Evolutionary conservation across 1,140 invertebrate genomes (phyloP), one percentile per base, ranked within the genome.

Genomic region (Fopius arisanus): DNA sequence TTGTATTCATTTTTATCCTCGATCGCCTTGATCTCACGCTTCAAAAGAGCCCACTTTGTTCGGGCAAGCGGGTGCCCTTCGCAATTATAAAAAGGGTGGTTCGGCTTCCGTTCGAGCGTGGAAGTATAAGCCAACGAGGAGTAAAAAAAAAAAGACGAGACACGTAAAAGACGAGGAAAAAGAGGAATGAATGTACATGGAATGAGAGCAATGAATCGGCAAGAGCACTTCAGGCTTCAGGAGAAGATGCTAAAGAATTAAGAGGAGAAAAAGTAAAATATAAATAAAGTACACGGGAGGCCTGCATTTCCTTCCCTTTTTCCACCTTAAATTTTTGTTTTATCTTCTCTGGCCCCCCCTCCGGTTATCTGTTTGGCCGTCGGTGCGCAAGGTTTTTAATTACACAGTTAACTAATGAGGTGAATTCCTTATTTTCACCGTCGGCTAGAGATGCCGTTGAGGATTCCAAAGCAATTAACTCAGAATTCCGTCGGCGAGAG

Each of bases 351-450:
- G 7, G 33, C 12, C 76, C 76, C 80, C 81, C 7, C 43, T 75
- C 81, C 82, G 78, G 81, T 86, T 86, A 84, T 83, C 81, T 83
- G 80, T 82, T 84, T 81, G 80, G 80, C 77, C 78, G 79, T 68
- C 68, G 28, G 72, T 68, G 82, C 81, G 79, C 82, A 81, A 76
- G 78, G 80, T 85, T 86, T 86, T 86, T 86, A 85, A 86, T 85
- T 85, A 83, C 83, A 79, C 77, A 78, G 81, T 80, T 81, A 83
- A 82, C 80, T 85, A 84, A 83, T 81, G 80, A 83, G 81, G 76
- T 75, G 78, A 82, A 85, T 85, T 85, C 80, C 78, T 84, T 82
- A 75, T 78, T 80, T 78, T 82, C 72, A 62, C 48, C 63, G 29
- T 14, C 70, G 75, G 77, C 73, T 54, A 41, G 67, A 74, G 70